A percentile compares a stretch with the other conserved stretches of the same genome.
phyloP scores from a whole-genome alignment of 2,113 vertebrate genomes.

The Anguilla japonica region DNA sequence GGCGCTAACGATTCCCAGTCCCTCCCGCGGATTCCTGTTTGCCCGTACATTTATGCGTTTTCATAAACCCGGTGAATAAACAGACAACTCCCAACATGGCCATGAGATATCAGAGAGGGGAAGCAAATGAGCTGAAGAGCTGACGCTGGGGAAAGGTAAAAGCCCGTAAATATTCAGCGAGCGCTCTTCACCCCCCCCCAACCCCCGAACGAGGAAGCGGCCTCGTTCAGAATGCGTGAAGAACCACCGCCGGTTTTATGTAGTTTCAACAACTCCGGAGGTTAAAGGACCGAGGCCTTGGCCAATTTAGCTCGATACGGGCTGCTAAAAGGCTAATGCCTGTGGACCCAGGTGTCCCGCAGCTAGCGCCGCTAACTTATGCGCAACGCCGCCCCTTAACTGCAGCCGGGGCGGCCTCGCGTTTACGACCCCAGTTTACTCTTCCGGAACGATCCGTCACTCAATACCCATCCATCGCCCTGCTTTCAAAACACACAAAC shows the following conservation, averaged over 20 bases:
- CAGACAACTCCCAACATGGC: constrained; percentile 30
- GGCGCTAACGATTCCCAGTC: constrained; percentile 7
- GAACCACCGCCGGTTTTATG: not conserved
- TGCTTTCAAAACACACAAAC: not conserved
- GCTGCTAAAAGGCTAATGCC: not conserved
- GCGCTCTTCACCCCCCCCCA: constrained; percentile 2
- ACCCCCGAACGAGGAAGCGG: constrained; percentile 31
- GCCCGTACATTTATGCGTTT: constrained; percentile 43
- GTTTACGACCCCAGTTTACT: too few relatives aligned
- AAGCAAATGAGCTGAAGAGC: constrained; percentile 15
- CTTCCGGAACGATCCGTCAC: too few relatives aligned
- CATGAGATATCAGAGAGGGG: constrained; percentile 20
- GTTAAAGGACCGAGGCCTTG: not conserved
- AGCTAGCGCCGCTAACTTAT: not conserved
- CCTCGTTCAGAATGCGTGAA: constrained; percentile 27
- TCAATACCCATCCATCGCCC: not conserved
- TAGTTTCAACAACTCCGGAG: not conserved
- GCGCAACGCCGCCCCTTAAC: too few relatives aligned
- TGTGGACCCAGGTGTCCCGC: not conserved
- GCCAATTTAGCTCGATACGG: not conserved
- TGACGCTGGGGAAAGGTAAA: constrained; percentile 28
- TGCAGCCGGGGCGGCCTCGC: too few relatives aligned
- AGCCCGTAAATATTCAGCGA: constrained; percentile 36
- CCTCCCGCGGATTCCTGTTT: constrained; percentile 26
- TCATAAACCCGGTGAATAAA: constrained; percentile 44